Percentiles rank a stretch among this genome's conserved stretches.
Conservation (phyloP, 2,797 vertebrate genomes). For the Acrossocheilus wenchowensis region DNA sequence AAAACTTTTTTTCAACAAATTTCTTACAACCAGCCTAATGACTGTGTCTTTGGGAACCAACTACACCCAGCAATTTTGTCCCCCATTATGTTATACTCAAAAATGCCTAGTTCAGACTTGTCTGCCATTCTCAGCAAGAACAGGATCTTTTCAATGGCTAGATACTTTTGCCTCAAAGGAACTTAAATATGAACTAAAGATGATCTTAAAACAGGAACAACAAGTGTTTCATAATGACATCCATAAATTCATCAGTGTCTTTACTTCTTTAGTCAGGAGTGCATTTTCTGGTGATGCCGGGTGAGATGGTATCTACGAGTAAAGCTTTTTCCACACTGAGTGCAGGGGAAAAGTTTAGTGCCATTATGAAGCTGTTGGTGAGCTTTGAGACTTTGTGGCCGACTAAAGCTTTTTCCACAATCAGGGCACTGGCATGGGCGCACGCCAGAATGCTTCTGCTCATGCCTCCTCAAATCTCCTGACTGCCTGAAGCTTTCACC, state of each 20-base stretch:
- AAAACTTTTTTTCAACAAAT: not conserved
- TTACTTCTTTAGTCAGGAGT: conserved; percentile 64
- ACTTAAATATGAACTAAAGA: conserved; percentile 2
- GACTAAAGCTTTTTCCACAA: conserved; percentile 86
- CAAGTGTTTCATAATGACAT: not conserved
- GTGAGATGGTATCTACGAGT: conserved; percentile 81
- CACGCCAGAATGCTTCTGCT: conserved; percentile 85
- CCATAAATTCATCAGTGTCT: not conserved
- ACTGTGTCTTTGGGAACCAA: not conserved
- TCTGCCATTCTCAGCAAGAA: not conserved
- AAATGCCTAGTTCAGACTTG: not conserved
- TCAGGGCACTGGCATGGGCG: conserved; percentile 80
- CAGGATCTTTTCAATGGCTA: not conserved
- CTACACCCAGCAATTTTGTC: not conserved
- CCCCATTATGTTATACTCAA: not conserved
- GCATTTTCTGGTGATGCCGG: conserved; percentile 83
- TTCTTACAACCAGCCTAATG: not conserved
- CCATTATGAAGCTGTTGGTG: conserved; percentile 81
- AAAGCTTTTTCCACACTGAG: conserved; percentile 82
- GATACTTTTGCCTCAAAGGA: not conserved
- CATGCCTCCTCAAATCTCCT: conserved; percentile 83
- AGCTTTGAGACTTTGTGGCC: conserved; percentile 81
- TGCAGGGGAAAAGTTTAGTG: conserved; percentile 78
- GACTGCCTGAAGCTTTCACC: conserved; percentile 87
- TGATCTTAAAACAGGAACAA: not conserved